Evolutionary conservation across 2,797 vertebrate genomes (phyloP).

Genomic region (Diglossa cyanea): DNA sequence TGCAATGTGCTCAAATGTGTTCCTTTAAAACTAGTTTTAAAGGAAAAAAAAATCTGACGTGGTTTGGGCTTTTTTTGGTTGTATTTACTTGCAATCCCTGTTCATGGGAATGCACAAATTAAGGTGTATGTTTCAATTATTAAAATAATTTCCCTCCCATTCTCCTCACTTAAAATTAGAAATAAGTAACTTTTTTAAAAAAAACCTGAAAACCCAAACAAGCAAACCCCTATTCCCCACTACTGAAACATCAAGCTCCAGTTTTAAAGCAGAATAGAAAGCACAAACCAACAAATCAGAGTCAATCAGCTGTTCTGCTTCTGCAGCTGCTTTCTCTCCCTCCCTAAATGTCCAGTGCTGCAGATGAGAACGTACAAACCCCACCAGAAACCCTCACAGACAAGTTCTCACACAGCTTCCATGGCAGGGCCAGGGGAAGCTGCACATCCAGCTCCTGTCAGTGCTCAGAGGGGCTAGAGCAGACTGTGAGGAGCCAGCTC

Average conservation of each 20-base stretch:
- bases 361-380: not conserved
- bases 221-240: not conserved
- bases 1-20: not conserved
- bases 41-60: not conserved
- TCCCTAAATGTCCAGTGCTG: rapidly evolving
- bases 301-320: not conserved
- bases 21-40: not conserved
- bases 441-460: rapidly evolving
- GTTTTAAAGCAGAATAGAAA: not conserved
- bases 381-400: not conserved
- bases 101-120: not conserved
- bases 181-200: not conserved
- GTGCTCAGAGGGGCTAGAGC: rapidly evolving
- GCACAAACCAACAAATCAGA: not conserved
- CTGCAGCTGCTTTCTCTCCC: not conserved
- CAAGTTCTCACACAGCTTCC: not conserved
- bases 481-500: not conserved
- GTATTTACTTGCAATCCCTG: not conserved
- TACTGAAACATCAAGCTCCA: not conserved
- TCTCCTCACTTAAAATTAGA: not conserved
- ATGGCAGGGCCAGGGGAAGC: rapidly evolving
- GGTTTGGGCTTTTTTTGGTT: not conserved
- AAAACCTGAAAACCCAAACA: not conserved
- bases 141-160: not conserved
- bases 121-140: not conserved